A percentile compares a stretch with the other conserved stretches of the same genome.
Conservation (phyloP, 2,113 vertebrate genomes). For the Callipepla squamata region DNA sequence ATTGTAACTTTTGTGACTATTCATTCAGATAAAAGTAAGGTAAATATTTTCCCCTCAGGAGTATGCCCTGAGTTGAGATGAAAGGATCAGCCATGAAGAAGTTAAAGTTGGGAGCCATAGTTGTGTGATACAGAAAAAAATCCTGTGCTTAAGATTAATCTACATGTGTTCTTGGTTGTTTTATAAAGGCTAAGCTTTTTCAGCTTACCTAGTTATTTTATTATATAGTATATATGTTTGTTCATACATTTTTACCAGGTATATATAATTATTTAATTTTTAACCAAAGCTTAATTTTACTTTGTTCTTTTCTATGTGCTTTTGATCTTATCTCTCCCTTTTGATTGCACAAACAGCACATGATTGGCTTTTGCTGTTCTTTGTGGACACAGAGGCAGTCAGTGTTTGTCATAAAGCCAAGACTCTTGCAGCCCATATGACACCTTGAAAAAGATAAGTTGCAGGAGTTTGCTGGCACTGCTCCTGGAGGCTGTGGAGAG, state of each 20-base stretch:
- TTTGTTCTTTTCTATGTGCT: not conserved
- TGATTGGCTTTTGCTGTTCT: not conserved
- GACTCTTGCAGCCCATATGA: not conserved
- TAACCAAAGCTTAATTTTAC: constrained; percentile 44
- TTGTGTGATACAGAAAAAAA: not conserved
- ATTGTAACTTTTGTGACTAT: not conserved
- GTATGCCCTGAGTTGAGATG: rapidly evolving
- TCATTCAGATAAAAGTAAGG: not conserved
- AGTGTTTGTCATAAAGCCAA: not conserved
- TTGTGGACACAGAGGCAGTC: not conserved
- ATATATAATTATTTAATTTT: constrained; percentile 27
- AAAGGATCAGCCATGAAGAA: not conserved
- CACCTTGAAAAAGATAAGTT: not conserved
- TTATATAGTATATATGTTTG: not conserved
- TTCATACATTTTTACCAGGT: not conserved
- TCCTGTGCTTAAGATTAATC: not conserved
- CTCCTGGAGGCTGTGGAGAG: not conserved
- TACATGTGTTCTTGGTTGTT: not conserved
- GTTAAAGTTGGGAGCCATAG: not conserved
- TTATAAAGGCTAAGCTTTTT: not conserved
- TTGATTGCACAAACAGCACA: constrained; percentile 2
- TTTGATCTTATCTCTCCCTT: constrained; percentile 1
- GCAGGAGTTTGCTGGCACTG: not conserved
- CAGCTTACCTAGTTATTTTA: not conserved
- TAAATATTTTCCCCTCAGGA: not conserved